phyloP scores from a whole-genome alignment of 1,140 invertebrate genomes.

The Penaeus vannamei region DNA sequence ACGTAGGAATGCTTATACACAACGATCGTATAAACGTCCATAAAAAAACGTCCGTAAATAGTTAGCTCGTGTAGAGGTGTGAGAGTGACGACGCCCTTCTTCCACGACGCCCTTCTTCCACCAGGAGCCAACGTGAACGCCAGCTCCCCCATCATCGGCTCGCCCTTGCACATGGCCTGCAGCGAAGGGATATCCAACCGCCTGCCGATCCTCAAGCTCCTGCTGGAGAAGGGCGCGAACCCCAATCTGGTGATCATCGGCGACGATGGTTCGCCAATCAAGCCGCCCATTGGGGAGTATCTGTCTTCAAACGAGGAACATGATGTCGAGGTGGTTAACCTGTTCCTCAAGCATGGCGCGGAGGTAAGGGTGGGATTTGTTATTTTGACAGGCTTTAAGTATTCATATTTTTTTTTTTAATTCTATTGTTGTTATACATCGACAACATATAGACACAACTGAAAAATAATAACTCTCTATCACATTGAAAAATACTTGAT shows the following conservation, averaged over 20 bases:
- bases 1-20: too few species aligned
- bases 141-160: conserved; percentile 86
- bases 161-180: conserved; percentile 88
- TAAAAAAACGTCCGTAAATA: too few species aligned
- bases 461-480: neutral
- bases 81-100: neutral
- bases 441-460: too few species aligned
- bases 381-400: neutral
- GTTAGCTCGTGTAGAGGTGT: neutral
- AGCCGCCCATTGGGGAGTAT: conserved; percentile 87
- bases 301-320: conserved; percentile 83
- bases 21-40: too few species aligned
- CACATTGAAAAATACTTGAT: neutral
- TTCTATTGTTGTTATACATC: neutral
- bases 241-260: conserved; percentile 84
- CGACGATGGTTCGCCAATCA: conserved; percentile 80
- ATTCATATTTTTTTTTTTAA: neutral
- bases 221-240: conserved; percentile 83
- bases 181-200: conserved; percentile 84
- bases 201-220: conserved; percentile 76
- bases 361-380: conserved; percentile 73
- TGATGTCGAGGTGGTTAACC: conserved; percentile 78
- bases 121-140: conserved; percentile 86
- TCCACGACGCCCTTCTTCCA: neutral
- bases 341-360: conserved; percentile 86